Base-by-base conservation (phyloP, 2,797 vertebrate genomes). In the Carapus acus region DNA sequence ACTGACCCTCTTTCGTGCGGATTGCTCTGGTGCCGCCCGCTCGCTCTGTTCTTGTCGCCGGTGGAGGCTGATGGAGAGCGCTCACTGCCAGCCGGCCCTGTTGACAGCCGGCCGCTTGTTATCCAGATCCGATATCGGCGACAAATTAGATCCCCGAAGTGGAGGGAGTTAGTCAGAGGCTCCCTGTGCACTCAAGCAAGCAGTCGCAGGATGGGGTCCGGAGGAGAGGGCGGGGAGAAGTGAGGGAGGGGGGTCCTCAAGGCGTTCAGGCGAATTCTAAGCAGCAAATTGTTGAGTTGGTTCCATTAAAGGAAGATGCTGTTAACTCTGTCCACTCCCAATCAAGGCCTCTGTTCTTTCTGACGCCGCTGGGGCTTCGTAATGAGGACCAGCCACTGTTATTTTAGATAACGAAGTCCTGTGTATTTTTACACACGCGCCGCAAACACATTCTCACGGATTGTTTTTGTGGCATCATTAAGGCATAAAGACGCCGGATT, bases 21-120 rank as follows among this genome's bases (percentile, higher is more conserved):
- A 33, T 13, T 33, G 9, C 31, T 33, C 31, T 33, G 9, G 8
- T 33, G 14, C 12, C 18, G 15, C 42, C 19, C 39, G 38, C 24
- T 51, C 38, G 50, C 31, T 38, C 19, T 64, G 55, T 50, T 55
- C 62, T 65, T 80, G 76, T 80, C 79, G 77, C 46, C 83, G 78
- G 78, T 52, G 37, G 58, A 63, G 68, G 78, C 77, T 84, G 76
- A 80, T 60, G 42, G 50, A 50, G 58, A 64, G 62, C 65, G 70
- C 77, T 80, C 76, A 77, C 40, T 45, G 54, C 65, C 49, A 72
- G 64, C 50, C 42, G 67, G 48, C 70, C 67, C 71, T 64, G 72
- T 74, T 78, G 74, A 81, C 79, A 82, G 76, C 60, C 76, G 58
- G 65, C 47, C 16, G 70, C 83, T 86, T 67, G 63, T 85, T 87